phyloP scores from a whole-genome alignment of 2,888 invertebrate species.

The Pachydiplax longipennis region DNA sequence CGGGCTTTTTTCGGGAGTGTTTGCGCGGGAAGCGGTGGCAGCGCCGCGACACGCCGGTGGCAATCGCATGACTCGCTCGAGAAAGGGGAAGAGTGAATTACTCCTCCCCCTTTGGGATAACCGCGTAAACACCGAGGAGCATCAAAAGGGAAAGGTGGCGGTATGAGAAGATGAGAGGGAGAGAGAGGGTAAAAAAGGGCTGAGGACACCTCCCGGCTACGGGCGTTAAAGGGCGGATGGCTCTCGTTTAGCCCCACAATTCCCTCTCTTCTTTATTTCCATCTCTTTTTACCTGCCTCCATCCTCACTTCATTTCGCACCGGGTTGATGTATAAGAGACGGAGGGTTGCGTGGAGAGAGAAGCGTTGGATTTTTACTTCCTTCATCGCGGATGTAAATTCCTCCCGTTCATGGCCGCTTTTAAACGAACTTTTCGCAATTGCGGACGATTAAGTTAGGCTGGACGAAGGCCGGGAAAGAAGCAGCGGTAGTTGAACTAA shows the following conservation, averaged over 20 bases:
- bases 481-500: too few relatives aligned
- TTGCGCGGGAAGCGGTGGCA: not conserved
- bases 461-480: too few relatives aligned
- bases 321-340: too few relatives aligned
- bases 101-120: not conserved
- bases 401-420: too few relatives aligned
- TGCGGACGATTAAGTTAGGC: too few relatives aligned
- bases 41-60: constrained; percentile 26
- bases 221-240: constrained; percentile 6
- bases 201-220: not conserved
- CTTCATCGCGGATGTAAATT: too few relatives aligned
- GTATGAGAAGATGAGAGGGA: not conserved
- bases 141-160: not conserved
- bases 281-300: not conserved
- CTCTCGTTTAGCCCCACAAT: not conserved
- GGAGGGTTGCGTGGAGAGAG: too few relatives aligned
- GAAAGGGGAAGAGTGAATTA: constrained; percentile 20
- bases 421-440: too few relatives aligned
- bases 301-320: not conserved
- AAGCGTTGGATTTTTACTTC: too few relatives aligned
- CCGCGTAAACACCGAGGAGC: constrained; percentile 1
- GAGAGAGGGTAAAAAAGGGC: not conserved
- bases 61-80: not conserved
- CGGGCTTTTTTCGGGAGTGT: not conserved
- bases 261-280: not conserved